Base-by-base conservation (phyloP, 2,888 invertebrate genomes). In the Scaptomyza reducta region DNA sequence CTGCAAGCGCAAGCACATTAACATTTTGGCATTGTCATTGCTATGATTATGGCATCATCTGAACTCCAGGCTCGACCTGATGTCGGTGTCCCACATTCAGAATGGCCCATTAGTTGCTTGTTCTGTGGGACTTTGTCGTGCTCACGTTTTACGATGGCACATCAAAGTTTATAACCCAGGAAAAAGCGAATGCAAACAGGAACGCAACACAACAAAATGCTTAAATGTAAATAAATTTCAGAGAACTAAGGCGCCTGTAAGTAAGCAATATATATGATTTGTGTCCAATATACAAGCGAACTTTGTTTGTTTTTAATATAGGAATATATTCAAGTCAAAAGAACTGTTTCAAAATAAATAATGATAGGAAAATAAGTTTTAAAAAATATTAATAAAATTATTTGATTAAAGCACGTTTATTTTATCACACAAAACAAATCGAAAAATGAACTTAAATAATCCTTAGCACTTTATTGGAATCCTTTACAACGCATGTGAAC, bases 161-260 rank as follows among this genome's bases (percentile, higher is more conserved):
- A 80, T 84, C 82, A 82, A 87, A 77, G 72, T 84, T 87, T 84
- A 88, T 40, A 67, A 54, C 78, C 49, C 55, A 40, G 46, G 51
- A 18, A 59, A 59, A 35, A 16, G 16, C 5, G 29, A 57, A 55
- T 54, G 50, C 13, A 10, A 40, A 56, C 53, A 41, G 53, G 44
- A 50, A 46, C 27, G 50, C 44, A 41, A 29, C 14, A 54, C 51
- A 62, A 62, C 77, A 77, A 74, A 70, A 70, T 70, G 59, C 59
- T 60, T 54, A 70, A 77, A 50, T 73, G 70, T 63, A 55, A 60
- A 75, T 71, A 76, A 69, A 68, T 44, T 42, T 33, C 57, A 47
- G 31, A 27, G 40, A 25, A 29, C 6, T 27, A 1, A n/a, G 35
- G 14, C 10, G 29, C 29, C 56, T 7, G 13, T 41, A 35, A 53